Conservation (phyloP, 2,797 vertebrate species). For the Propithecus perrieri region DNA sequence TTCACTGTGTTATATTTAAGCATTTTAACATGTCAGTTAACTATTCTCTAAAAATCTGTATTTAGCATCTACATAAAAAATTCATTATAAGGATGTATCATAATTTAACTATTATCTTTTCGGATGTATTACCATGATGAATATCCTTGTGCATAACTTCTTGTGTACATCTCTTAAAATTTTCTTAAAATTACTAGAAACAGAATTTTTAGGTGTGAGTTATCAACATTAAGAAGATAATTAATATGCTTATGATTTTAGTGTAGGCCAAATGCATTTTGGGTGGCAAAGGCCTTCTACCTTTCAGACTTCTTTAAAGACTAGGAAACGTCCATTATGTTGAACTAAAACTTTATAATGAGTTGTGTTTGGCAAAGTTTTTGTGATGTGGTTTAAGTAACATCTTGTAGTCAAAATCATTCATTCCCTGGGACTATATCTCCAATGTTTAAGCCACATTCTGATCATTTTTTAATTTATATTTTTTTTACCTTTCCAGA, state of each 20-base stretch:
- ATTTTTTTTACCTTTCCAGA: not conserved
- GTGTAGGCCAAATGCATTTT: not conserved
- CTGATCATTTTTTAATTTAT: not conserved
- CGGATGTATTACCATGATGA: not conserved
- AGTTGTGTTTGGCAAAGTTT: not conserved
- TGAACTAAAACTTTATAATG: not conserved
- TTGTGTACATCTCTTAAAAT: not conserved
- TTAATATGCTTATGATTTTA: not conserved
- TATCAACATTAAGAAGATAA: not conserved
- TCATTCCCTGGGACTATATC: not conserved
- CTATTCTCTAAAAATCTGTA: not conserved
- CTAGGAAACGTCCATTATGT: not conserved
- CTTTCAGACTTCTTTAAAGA: not conserved
- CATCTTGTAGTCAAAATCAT: not conserved
- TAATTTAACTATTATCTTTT: not conserved
- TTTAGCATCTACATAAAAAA: not conserved
- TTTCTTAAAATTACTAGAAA: slow-evolving; percentile 14
- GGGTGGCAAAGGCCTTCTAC: not conserved
- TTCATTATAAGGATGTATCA: not conserved
- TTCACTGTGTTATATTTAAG: not conserved
- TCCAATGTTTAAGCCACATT: not conserved
- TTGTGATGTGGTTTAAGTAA: not conserved
- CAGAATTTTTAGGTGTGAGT: not conserved
- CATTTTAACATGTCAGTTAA: not conserved
- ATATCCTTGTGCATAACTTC: not conserved